Percentiles rank a stretch among this genome's conserved stretches.
phyloP scores from a whole-genome alignment of 2,888 invertebrate genomes.

The Troides helena region DNA sequence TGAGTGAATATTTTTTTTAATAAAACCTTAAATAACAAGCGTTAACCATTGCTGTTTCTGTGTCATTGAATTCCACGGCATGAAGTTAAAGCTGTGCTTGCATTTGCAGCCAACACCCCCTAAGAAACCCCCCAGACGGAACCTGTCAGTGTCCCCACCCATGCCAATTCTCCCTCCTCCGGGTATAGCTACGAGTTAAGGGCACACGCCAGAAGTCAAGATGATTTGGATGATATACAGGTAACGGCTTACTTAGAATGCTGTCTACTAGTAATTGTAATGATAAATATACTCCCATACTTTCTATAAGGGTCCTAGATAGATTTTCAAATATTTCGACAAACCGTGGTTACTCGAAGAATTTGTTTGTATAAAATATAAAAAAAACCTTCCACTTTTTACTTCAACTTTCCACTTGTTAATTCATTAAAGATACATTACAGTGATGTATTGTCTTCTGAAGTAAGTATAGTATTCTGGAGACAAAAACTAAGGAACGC shows the following conservation, averaged over 20 bases:
- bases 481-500: too few relatives aligned
- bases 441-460: too few relatives aligned
- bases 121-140: conserved; percentile 93
- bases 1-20: conserved; percentile 6
- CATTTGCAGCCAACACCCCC: conserved; percentile 87
- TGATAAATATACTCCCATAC: not conserved
- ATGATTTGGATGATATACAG: conserved; percentile 84
- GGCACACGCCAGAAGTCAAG: conserved; percentile 84
- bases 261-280: not conserved
- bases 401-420: too few relatives aligned
- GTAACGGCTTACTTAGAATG: conserved; percentile 43
- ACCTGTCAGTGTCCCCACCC: conserved; percentile 92
- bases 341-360: too few relatives aligned
- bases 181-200: conserved; percentile 82
- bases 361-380: too few relatives aligned
- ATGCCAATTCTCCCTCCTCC: conserved; percentile 80
- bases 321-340: too few relatives aligned
- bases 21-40: not conserved
- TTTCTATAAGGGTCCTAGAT: not conserved
- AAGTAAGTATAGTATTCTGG: too few relatives aligned
- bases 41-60: not conserved
- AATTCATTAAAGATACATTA: too few relatives aligned
- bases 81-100: conserved; percentile 31
- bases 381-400: too few relatives aligned
- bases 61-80: not conserved